Conservation (phyloP, 2,888 invertebrate species). For the Acleris laterana region DNA sequence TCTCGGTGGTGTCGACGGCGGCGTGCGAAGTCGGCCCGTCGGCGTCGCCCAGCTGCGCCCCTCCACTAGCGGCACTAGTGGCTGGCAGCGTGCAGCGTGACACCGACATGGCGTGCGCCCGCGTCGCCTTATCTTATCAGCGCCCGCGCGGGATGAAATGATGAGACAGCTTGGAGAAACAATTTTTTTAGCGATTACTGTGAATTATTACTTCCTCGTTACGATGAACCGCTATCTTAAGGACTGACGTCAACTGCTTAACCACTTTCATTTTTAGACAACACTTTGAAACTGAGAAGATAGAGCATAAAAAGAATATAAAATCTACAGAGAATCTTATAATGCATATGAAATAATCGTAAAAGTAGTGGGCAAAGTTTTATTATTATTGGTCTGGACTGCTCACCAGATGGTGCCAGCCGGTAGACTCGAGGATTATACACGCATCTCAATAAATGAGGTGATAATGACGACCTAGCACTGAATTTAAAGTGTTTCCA, state of each 20-base stretch:
- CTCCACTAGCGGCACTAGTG: conserved; percentile 34
- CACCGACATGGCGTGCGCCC: conserved; percentile 43
- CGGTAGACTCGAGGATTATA: conserved; percentile 10
- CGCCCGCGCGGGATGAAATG: conserved; percentile 45
- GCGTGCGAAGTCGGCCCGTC: conserved; percentile 26
- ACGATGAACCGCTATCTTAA: conserved; percentile 5
- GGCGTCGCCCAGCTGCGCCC: conserved; percentile 32
- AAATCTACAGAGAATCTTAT: conserved; percentile 5
- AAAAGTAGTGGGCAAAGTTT: conserved; percentile 22
- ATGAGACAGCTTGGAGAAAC: conserved; percentile 46
- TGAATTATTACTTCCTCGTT: conserved; percentile 46
- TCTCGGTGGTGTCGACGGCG: conserved; percentile 8
- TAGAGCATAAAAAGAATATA: conserved; percentile 17
- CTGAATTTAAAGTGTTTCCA: conserved; percentile 3
- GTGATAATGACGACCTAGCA: conserved; percentile 10
- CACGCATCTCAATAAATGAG: conserved; percentile 13
- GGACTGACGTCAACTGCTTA: conserved; percentile 6
- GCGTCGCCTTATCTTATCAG: conserved; percentile 57
- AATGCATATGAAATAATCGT: conserved; percentile 25
- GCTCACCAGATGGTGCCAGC: conserved; percentile 28
- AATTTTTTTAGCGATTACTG: conserved; percentile 56
- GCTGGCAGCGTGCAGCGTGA: conserved; percentile 44
- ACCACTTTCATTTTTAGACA: conserved; percentile 13
- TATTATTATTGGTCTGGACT: conserved; percentile 30
- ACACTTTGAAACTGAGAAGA: conserved; percentile 4